Evolutionary conservation across 2,797 vertebrate genomes (phyloP), one percentile per base, ranked within the genome.

Genomic region (Sebastes minor): DNA sequence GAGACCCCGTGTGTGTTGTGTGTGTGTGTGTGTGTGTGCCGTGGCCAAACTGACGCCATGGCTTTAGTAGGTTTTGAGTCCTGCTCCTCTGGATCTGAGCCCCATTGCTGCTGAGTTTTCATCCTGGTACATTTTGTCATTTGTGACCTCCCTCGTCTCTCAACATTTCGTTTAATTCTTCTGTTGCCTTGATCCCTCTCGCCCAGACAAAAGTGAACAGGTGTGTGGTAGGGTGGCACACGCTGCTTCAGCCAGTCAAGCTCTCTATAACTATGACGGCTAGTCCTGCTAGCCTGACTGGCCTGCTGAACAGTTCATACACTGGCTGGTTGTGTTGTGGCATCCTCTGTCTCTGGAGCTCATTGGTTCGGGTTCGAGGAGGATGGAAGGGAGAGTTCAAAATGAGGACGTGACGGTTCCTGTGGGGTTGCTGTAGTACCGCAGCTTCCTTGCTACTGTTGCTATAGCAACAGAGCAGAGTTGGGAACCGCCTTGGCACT

Each of bases 221-320:
- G 85, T 86, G 69, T 76, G 94, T 95, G 94, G 93, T 65, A 65
- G 78, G 84, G 68, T 11, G 32, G 94, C 88, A 86, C 91, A 88
- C 69, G 9, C 76, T 33, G 87, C 94, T 88, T 91, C 95, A 95
- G 93, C 95, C 96, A 96, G 95, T 96, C 96, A 96, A 96, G 96
- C 95, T 96, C 86, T 92, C 93, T 95, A 94, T 88, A 92, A 94
- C 93, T 96, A 95, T 64, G 67, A 89, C 76, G 95, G 94, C 95
- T 96, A 95, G 94, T 94, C 94, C 95, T 91, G 95, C 96, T 94
- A 96, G 96, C 95, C 95, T 95, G 93, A 97, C 96, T 91, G 95
- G 95, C 96, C 95, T 71, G 74, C 80, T 80, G 76, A 78, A 82
- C 85, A 79, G 83, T 89, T 83, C 63, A 22, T 79, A 84, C 81